Evolutionary conservation across 2,888 invertebrate genomes (phyloP), one percentile per base, ranked within the genome.

Genomic region (Frankliniella fusca): DNA sequence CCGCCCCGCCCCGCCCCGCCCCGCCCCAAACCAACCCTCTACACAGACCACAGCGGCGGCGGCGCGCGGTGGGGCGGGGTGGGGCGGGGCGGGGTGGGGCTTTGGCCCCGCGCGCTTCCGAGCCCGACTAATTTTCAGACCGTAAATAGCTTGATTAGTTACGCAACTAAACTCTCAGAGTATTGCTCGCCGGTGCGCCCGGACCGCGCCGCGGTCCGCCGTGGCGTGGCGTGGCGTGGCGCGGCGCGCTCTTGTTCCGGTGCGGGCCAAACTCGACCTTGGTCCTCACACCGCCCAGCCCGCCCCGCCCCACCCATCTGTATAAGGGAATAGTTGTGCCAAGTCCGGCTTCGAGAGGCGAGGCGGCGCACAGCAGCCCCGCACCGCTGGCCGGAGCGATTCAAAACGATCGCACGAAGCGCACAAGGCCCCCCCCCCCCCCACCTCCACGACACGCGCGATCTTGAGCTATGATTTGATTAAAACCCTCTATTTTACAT

Each of bases 91-190:
- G 38, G 38, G 38, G 5, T 5, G 38, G 3, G 38, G 38, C 38
- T 38, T 38, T 5, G 38, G 38, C 38, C 38, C 38, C 38, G 38
- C 38, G 38, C 38, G 5, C 38, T 38, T 38, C 38, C 38, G 38
- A 38, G 38, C 38, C 38, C 61, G 61, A 18, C 61, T 61, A 61
- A 61, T 61, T 61, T 61, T 61, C 61, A 61, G 61, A 61, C 61
- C 61, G 20, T 61, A 61, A 61, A 61, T 61, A 61, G 61, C 61
- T 61, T 61, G 61, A 61, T 61, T 61, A 61, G 61, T 61, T 61
- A 61, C 61, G 61, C 61, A 61, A 61, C 61, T 54, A 20, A 61
- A 61, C 61, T 61, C 61, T 61, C 61, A 15, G 61, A 61, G 61
- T 61, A 61, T 61, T 61, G 61, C 61, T 61, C n/a, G 61, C 20